Base-by-base conservation (phyloP, 1,140 invertebrate genomes). In the Sinonovacula constricta region DNA sequence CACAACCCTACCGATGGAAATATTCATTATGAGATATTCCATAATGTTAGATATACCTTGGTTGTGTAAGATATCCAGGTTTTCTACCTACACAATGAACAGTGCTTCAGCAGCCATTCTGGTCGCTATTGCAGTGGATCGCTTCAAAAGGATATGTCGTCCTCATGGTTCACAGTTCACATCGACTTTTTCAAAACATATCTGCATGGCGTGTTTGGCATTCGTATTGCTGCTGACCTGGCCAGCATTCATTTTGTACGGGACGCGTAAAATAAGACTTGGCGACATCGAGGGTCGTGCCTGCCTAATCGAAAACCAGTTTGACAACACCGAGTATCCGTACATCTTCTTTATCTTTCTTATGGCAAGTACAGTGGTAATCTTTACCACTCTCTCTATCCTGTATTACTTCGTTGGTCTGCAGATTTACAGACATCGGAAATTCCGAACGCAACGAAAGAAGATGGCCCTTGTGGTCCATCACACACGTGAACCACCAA, bases 341-440 rank as follows among this genome's bases (percentile, higher is more conserved):
- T 31, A 26, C n/a, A 26, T 77, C 7, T 77, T 60, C 45, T 77
- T 77, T 49, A 28, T 56, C 10, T 22, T 68, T 14, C 31, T 56
- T 15, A 59, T 68, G 36, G 31, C 36, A 7, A 68, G 33, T 26
- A 77, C 74, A 1, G 49, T 68, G 18, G 22, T 77, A 4, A 68
- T 77, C 5, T 77, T 77, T 33, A 57, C 54, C 3, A 51, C 65
- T 0, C 45, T 77, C 34, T 59, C 63, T 28, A 33, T 77, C 7
- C 30, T 77, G 15, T 77, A 77, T 33, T 77, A 77, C 36, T 77
- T 68, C 18, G 54, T 77, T 57, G 74, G 74, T 28, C 30, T 77
- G 36, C 54, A 68, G 34, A 45, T 77, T 14, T 77, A 62, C 36
- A 59, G 22, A 14, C 74, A 77, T 34, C 14, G 51, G 53, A 57